Evolutionary conservation across 2,797 vertebrate genomes (phyloP).

Genomic region (Phalanger gymnotis): DNA sequence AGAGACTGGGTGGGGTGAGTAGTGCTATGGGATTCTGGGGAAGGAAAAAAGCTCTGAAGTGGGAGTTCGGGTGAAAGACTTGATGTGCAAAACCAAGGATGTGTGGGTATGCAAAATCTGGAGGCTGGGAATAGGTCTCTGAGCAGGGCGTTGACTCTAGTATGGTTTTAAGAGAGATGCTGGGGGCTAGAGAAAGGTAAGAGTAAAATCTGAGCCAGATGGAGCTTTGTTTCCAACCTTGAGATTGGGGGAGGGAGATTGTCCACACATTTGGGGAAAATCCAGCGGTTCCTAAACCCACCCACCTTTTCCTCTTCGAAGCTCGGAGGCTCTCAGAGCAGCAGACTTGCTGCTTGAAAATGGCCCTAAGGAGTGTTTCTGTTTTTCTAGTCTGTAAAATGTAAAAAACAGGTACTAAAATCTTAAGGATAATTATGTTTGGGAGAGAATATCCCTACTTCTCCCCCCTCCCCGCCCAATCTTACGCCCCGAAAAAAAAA

Average conservation of each 20-base stretch:
- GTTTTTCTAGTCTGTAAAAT: not conserved
- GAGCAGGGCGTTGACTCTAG: conserved; percentile 63
- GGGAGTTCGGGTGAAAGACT: not conserved
- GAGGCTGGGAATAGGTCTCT: not conserved
- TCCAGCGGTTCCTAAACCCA: conserved; percentile 50
- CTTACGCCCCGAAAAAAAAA: not conserved
- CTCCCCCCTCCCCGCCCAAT: not conserved
- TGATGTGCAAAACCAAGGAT: not conserved
- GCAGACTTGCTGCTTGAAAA: conserved; percentile 47
- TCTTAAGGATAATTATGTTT: not conserved
- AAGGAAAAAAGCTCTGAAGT: conserved; percentile 22
- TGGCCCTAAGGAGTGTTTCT: not conserved
- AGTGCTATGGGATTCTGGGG: not conserved
- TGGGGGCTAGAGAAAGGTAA: not conserved
- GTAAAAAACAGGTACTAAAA: not conserved
- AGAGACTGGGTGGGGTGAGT: conserved; percentile 16
- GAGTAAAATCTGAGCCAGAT: not conserved
- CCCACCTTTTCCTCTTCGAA: conserved; percentile 42
- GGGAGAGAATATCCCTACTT: not conserved
- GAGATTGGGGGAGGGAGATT: conserved; percentile 8
- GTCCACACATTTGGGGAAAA: conserved; percentile 35
- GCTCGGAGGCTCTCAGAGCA: conserved; percentile 59
- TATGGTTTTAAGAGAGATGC: not conserved
- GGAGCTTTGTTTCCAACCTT: conserved; percentile 72
- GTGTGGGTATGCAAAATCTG: not conserved